Evolutionary conservation across 2,888 invertebrate species (phyloP).

Genomic region (Therioaphis trifolii): DNA sequence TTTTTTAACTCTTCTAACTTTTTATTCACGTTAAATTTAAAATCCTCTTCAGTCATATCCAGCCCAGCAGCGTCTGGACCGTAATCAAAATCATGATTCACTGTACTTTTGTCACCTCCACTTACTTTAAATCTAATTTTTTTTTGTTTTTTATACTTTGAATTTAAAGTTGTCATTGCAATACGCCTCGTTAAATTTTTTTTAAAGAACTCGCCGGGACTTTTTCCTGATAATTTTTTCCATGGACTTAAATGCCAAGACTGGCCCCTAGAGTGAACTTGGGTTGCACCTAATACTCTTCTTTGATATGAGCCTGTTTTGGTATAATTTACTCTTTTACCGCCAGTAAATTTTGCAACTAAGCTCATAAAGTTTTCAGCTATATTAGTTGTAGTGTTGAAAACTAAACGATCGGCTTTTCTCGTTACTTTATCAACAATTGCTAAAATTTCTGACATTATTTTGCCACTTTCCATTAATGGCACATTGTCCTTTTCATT

Average conservation of each 20-base stretch:
- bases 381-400: slow-evolving; percentile 2
- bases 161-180: background rate
- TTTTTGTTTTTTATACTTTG: background rate
- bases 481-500: background rate
- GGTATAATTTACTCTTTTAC: slow-evolving; percentile 9
- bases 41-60: no score
- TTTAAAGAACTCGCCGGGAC: background rate
- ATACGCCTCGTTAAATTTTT: background rate
- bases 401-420: slow-evolving; percentile 24
- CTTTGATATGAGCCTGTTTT: slow-evolving; percentile 7
- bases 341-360: slow-evolving; percentile 24
- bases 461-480: background rate
- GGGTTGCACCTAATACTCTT: slow-evolving; percentile 9
- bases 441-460: background rate
- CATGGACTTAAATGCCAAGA: background rate
- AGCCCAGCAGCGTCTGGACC: no score
- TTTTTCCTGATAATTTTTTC: background rate
- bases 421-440: background rate
- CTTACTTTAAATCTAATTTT: background rate
- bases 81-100: slow-evolving; percentile 32
- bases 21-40: background rate
- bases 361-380: background rate
- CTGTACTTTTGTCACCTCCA: background rate
- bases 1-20: background rate
- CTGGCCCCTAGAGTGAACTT: background rate